Base-by-base conservation (phyloP, 1,140 invertebrate genomes). In the Latrodectus geometricus region DNA sequence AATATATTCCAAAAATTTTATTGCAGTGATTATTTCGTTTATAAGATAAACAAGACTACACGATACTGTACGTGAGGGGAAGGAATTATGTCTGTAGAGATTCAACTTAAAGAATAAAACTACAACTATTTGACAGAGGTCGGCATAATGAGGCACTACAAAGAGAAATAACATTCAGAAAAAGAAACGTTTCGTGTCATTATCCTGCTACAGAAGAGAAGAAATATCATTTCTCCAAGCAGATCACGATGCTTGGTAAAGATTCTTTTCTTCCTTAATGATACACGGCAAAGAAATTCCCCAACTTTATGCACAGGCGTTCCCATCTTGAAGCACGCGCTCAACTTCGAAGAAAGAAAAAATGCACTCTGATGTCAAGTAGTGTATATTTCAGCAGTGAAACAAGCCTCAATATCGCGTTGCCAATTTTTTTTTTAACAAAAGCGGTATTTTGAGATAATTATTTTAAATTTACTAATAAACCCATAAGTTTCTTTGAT, bases 311-410 rank as follows among this genome's bases (percentile, higher is more conserved):
- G 54, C 54, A 61, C 17, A 61, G 54, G 8, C 54, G 17, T 61
- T 61, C 11, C 11, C 11, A 61, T 61, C 54, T 61, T 61, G 11
- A 61, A 61, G 54, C 11, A 61, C 11, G 54, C 17, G 54, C 54
- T 35, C 35, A 35, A 35, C 35, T 5, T 35, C 35, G 35, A 35
- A 35, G 35, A 35, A 35, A 35, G 35, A 35, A 35, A 35, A 35
- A 35, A 35, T 35, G 35, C 35, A 35, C 35, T 35, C 35, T 35
- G 35, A 35, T 54, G 23, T 76, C 61, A 79, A 65, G 23, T 79
- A 68, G 77, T 68, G 61, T 79, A 68, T 69, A 79, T 79, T 35
- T 35, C 35, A 35, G 35, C 35, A 35, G 35, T 35, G 35, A 35
- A 35, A 35, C 5, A 35, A 35, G 35, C 35, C 35, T 35, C 35